Base-by-base conservation (phyloP, 2,797 vertebrate species). In the Manis crassicaudata region DNA sequence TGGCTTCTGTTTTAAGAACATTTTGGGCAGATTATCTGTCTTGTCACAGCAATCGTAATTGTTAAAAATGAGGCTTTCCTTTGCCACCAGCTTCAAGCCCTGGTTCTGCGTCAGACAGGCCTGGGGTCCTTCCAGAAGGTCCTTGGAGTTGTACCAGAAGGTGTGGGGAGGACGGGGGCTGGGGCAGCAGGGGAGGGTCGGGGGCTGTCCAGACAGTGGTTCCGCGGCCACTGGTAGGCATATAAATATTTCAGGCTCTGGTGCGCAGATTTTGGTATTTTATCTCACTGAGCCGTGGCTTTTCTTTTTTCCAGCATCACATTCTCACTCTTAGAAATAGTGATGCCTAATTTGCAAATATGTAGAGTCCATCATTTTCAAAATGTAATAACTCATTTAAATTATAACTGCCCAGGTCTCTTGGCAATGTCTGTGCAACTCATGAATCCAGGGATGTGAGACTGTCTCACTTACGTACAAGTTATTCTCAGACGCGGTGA, bases 241-340 rank as follows among this genome's bases (percentile, higher is more conserved):
- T 46, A 43, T 92, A 43, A 76, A 79, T 93, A 68, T 79, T 88
- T 97, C 32, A 82, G 73, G 82, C 56, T 56, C 50, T 52, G 92
- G 77, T 77, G 76, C 65, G 62, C 72, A 8, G 62, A 85, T 77
- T 58, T 92, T 13, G 76, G 58, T 88, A 37, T 79, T 40, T 1
- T 20, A 11, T 92, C 91, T 95, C 97, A 63, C 67, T 6, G 62
- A 76, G 90, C 72, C 29, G 14, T 6, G 79, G 82, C 80, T 88
- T 54, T 7, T 60, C 86, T 80, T 17, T 8, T 29, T 9, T 4
- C 80, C 63, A 87, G 21, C 54, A 25, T 92, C 68, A n/a, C 25
- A 60, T 56, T 94, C 65, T 87, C 32, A 80, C 84, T 93, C 65
- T 76, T 93, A 80, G 52, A 95, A 94, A 81, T 68, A 76, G 79